Base-by-base conservation (phyloP, 1,140 invertebrate genomes). In the Bombus pyrosoma region DNA sequence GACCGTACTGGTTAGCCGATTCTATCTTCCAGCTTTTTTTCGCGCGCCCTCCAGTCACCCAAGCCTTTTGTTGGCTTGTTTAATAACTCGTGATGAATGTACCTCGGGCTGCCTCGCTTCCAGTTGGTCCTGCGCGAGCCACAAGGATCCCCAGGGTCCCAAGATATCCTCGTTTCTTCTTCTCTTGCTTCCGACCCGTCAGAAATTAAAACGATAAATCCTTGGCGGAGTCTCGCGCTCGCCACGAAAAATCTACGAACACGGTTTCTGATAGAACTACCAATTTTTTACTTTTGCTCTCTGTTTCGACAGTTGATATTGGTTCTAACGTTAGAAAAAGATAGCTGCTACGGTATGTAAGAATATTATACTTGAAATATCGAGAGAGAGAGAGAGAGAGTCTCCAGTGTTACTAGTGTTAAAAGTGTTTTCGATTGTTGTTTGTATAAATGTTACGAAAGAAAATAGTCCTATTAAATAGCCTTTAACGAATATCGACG, bases 1-100 rank as follows among this genome's bases (percentile, higher is more conserved):
- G 87, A 93, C 92, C 92, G 93, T 93, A 93, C 93, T 93, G 94
- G 93, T 94, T 94, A 93, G 92, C 83, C 92, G 93, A 94, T 93
- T 94, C 93, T 94, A 95, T 94, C 94, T 95, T 90, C 93, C 91
- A 92, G 66, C 78, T 74, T 86, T 76, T 90, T 89, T 74, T 47
- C 85, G 25, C 66, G 53, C 79, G 39, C 68, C 68, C 73, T 77
- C 68, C 77, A 86, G 85, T 84, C 83, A 71, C 80, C 69, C 88
- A 92, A 86, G 91, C 89, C 93, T 93, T 94, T 95, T 95, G 94
- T 94, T 94, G 91, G 90, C 92, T 93, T 93, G 92, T 93, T 95
- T 94, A 95, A 95, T 95, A 94, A 95, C 93, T 93, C 91, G 92
- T 94, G 94, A 95, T 95, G 93, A 95, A 95, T 95, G 92, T 94